Base-by-base conservation (phyloP, 2,113 vertebrate genomes). In the Polypterus bichir region DNA sequence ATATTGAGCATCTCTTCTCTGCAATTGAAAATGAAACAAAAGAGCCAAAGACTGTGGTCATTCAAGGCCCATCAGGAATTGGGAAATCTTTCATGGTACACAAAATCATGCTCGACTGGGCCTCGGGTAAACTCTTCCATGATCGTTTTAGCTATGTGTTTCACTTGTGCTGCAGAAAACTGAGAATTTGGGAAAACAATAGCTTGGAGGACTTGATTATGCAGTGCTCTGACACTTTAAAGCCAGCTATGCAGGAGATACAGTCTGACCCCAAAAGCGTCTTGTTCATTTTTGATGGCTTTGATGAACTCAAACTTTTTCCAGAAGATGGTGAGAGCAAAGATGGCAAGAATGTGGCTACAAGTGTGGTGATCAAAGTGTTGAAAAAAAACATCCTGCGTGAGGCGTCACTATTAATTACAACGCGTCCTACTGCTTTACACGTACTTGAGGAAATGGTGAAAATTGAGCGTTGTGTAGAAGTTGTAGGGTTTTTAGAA, bases 11-110 rank as follows among this genome's bases (percentile, higher is more conserved):
- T 8, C 59, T 70, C 10, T 70, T 70, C 51, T 44, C 6, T 10
- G 48, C 56, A 1, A 59, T 56, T 47, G 47, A 59, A 46, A 44
- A 51, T 5, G 59, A 59, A 44, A 5, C 11, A 11, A 5, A 5
- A 56, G n/a, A 51, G 51, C 68, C 66, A 3, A 65, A 62, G 58
- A 74, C 76, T 0, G 78, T 81, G 5, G 70, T 82, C 57, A 63
- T 83, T 45, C 77, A 77, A 63, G 81, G 81, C 7, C 71, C 80
- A 3, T 74, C 76, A 11, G 82, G 81, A 63, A 77, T 76, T n/a
- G 79, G 82, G 57, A 83, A 83, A 64, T 76, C 78, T 27, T 72
- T 76, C 71, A 79, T 74, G 3, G 72, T 69, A 47, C 73, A 71
- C 48, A 83, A 84, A 48, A 76, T 79, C 60, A 69, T 81, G 68